These are phyloP conservation scores for Hesperia comma DNA, from an alignment of 2,888 invertebrate genomes.

Conservation along the genomic window DNA sequence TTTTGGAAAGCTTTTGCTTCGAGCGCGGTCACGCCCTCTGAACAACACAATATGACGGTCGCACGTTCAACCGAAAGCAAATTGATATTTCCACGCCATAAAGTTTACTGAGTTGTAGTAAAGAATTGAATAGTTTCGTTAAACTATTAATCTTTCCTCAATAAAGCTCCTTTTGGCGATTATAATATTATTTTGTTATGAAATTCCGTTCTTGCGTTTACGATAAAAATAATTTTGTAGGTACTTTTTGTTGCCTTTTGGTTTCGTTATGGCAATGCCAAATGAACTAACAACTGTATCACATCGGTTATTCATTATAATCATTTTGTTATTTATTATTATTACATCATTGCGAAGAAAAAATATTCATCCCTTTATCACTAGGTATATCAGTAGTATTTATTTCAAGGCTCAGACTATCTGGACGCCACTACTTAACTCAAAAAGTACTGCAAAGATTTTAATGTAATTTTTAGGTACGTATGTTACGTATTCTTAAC, in stretches of 20 bases:
- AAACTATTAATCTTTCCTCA: conserved; percentile 49
- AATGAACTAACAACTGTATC: too few species aligned
- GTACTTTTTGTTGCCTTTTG: conserved; percentile 28
- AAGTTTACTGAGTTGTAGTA: conserved; percentile 67
- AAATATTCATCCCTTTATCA: too few species aligned
- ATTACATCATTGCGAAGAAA: too few species aligned
- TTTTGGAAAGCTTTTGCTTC: conserved; percentile 56
- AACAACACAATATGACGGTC: conserved; percentile 59
- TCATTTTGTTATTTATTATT: too few species aligned
- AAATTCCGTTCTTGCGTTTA: not conserved
- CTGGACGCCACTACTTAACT: too few species aligned
- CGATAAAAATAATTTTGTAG: not conserved
- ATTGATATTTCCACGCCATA: conserved; percentile 81
- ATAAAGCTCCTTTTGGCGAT: not conserved
- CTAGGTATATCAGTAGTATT: too few species aligned
- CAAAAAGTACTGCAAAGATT: too few species aligned
- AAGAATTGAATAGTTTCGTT: conserved; percentile 49
- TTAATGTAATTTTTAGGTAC: too few species aligned
- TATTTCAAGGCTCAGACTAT: too few species aligned
- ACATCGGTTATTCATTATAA: too few species aligned
- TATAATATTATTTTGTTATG: not conserved
- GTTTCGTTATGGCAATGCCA: not conserved
- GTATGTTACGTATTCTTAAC: too few species aligned
- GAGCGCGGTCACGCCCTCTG: conserved; percentile 76
- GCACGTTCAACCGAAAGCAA: conserved; percentile 69